Evolutionary conservation across 2,888 invertebrate genomes (phyloP).

Genomic region (Papilio demoleus): DNA sequence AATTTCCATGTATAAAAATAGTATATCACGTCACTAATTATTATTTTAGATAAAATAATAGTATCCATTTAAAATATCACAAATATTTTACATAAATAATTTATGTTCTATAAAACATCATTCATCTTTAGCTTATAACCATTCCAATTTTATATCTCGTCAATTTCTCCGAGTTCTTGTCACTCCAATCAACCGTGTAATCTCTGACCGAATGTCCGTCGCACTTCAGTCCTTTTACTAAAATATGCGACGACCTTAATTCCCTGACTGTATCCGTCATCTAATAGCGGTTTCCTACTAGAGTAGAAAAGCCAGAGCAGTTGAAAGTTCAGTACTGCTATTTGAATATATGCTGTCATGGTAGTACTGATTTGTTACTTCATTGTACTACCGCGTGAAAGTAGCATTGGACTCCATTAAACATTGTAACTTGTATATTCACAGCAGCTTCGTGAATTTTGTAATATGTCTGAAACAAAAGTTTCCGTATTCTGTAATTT

Average conservation of each 20-base stretch:
- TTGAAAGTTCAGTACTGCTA: not conserved
- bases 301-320: not conserved
- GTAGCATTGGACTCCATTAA: not conserved
- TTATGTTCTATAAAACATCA: not conserved
- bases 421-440: too few species aligned
- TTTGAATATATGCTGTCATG: not conserved
- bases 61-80: not conserved
- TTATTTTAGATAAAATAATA: not conserved
- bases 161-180: not conserved
- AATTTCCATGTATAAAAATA: too few species aligned
- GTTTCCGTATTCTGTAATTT: constrained; percentile 1
- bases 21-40: too few species aligned
- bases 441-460: not conserved
- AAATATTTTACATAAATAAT: not conserved
- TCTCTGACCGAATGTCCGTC: not conserved
- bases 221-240: not conserved
- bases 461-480: not conserved
- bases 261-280: not conserved
- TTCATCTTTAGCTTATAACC: not conserved
- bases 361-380: too few species aligned
- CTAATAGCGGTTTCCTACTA: not conserved
- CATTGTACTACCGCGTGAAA: not conserved
- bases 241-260: not conserved
- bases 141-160: not conserved
- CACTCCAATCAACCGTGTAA: not conserved